These are phyloP conservation scores for Willowsia nigromaculata DNA, from an alignment of 2,888 invertebrate species.

Conservation along the genomic window DNA sequence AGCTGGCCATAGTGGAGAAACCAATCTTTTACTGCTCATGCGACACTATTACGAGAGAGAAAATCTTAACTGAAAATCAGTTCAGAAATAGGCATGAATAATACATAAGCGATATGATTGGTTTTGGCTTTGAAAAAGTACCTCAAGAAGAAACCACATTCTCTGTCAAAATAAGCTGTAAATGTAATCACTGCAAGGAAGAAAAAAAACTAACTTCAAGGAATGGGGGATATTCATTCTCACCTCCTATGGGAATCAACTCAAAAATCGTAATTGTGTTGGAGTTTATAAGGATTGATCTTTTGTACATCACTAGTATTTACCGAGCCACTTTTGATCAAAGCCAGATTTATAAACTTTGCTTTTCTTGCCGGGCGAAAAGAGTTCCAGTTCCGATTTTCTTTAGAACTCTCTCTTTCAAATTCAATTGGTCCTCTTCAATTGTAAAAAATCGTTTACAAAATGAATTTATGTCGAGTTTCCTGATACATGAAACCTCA, in stretches of 20 bases:
- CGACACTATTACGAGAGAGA: no score
- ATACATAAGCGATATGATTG: no score
- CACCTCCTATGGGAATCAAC: neutral
- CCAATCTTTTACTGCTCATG: no score
- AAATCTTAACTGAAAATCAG: no score
- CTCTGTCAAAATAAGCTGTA: no score
- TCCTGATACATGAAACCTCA: conserved; percentile 18
- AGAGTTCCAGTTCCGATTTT: neutral
- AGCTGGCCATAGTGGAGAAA: no score
- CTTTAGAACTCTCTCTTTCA: neutral
- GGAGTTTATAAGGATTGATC: conserved; percentile 39
- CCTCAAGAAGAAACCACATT: no score
- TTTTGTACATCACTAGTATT: neutral
- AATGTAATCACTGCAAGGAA: neutral
- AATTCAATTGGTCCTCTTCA: conserved; percentile 11
- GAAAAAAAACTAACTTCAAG: neutral
- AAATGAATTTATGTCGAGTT: neutral
- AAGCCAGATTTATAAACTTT: conserved; percentile 45
- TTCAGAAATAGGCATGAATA: no score
- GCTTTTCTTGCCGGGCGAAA: neutral
- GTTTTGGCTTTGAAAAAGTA: no score
- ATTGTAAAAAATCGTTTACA: neutral
- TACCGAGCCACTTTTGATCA: conserved; percentile 38
- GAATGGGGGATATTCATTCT: neutral
- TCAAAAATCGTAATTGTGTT: conserved; percentile 33